Evolutionary conservation across 2,797 vertebrate genomes (phyloP).

Genomic region (Cuniculus paca): DNA sequence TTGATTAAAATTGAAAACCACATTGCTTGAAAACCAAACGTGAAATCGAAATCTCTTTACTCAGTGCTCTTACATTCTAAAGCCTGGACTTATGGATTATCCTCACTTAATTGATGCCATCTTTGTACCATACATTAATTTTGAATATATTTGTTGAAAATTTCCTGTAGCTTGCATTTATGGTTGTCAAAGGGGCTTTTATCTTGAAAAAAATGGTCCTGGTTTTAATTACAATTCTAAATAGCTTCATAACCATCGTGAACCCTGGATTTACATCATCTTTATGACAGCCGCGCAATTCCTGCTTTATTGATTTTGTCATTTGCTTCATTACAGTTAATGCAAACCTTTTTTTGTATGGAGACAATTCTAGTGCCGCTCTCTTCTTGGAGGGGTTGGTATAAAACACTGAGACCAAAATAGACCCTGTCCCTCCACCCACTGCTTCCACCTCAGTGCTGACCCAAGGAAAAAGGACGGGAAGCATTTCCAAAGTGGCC

Average conservation of each 20-base stretch:
- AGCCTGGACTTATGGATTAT: constrained; percentile 85
- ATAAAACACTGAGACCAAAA: constrained; percentile 78
- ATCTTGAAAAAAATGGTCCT: constrained; percentile 88
- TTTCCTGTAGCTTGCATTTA: constrained; percentile 89
- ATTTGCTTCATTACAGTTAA: constrained; percentile 92
- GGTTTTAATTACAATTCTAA: constrained; percentile 93
- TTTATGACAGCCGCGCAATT: constrained; percentile 89
- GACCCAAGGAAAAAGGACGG: constrained; percentile 72
- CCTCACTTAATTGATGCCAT: constrained; percentile 87
- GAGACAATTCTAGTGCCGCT: constrained; percentile 83
- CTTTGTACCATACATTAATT: constrained; percentile 87
- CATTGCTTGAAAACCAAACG: constrained; percentile 84
- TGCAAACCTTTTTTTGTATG: constrained; percentile 91
- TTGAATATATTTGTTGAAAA: constrained; percentile 89
- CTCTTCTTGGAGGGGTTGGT: constrained; percentile 82
- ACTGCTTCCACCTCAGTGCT: constrained; percentile 70
- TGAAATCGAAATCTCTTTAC: constrained; percentile 87
- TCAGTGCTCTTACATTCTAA: constrained; percentile 79
- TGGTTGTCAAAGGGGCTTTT: constrained; percentile 89
- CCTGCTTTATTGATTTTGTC: constrained; percentile 93
- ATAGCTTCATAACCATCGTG: constrained; percentile 90
- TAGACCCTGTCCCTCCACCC: constrained; percentile 68
- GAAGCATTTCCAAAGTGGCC: constrained; percentile 74
- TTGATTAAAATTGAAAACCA: constrained; percentile 88
- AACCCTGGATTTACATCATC: constrained; percentile 91